Evolutionary conservation across 2,113 vertebrate species (phyloP), one percentile per base, ranked within the genome.

Genomic region (Solenodon paradoxus): DNA sequence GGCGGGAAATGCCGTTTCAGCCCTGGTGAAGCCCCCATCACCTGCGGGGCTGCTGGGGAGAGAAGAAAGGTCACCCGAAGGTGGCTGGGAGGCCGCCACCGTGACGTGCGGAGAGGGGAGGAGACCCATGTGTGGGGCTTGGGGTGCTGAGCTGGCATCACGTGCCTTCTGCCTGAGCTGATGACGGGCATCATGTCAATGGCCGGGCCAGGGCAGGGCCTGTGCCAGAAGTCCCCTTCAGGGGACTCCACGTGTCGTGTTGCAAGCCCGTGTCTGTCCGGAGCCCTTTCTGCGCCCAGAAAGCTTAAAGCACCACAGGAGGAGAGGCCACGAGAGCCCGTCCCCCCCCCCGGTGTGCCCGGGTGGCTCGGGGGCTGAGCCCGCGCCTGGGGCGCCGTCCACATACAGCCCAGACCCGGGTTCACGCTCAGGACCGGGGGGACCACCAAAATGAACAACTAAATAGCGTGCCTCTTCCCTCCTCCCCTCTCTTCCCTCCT

Each of bases 181-280:
- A 11, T 0, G 7, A 83, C 32, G 82, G 72, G 45, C 11, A 1
- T 79, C 68, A 68, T 3, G 3, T 26, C 30, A 57, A n/a, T 20
- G 47, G 40, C 63, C 19, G 1, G 20, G 24, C 12, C 32, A 61
- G 66, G 57, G 69, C 75, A 51, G 30, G 0, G 26, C 45, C 24
- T 8, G 5, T 77, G 45, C 40, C 81, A 55, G 77, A 61, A 51
- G 49, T 28, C 8, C 35, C 57, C 45, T 77, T 12, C 45, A n/a
- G n/a, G 22, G 1, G 59, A 77, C 7, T 15, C 6, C 0, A 38
- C 32, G 19, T 30, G 9, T 49, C 3, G 0, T 24, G 40, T n/a
- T 24, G 24, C 68, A 68, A n/a, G 13, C 45, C 2, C 49, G 42
- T 11, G 28, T 68, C 49, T 71, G 53, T 17, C 72, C 59, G 16